Evolutionary conservation across 2,113 vertebrate species (phyloP), one percentile per base, ranked within the genome.

Genomic region (Salvelinus namaycush): DNA sequence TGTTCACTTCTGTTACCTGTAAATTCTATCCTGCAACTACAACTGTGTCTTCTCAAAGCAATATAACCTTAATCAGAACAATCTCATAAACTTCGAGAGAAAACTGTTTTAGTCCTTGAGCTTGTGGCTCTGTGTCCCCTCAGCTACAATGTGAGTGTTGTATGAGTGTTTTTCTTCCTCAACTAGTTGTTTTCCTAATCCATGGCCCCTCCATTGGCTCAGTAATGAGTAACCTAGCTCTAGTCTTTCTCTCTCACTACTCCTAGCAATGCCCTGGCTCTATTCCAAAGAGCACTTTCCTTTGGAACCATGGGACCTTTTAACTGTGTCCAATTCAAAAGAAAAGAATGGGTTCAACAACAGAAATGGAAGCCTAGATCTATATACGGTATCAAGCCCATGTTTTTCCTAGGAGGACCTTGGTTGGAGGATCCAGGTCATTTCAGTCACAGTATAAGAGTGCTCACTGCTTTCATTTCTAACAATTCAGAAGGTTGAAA

Each of bases 221-320:
- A 93, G 93, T 94, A 81, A 93, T 93, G 93, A 93, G 93, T 87
- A 80, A 68, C 26, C 24, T 54, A 77, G 76, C 73, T 85, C 87
- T 44, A 11, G 39, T 24, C 48, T 64, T 8, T 14, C 60, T 51
- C 54, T 4, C 68, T 13, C 14, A 18, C 29, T 22, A 27, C 27
- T 76, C 83, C 84, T 74, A 86, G 87, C 87, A 88, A 77, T 78
- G 65, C 11, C 9, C 60, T 87, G 78, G 76, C 75, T 74, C n/a
- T 7, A 3, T 27, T 80, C 83, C 83, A 85, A n/a, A 60, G 27
- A 27, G n/a, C 74, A 24, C 70, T 76, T 76, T 79, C 9, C 9
- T 74, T 62, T 54, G 70, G 14, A 60, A 8, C 49, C 24, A 68
- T 34, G 18, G 67, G 31, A 31, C 24, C 7, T 22, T 64, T 64